Percentiles rank a stretch among this genome's conserved stretches.
These are phyloP conservation scores for Muscidifurax raptorellus DNA, from an alignment of 1,140 invertebrate species.

Conservation along the genomic window DNA sequence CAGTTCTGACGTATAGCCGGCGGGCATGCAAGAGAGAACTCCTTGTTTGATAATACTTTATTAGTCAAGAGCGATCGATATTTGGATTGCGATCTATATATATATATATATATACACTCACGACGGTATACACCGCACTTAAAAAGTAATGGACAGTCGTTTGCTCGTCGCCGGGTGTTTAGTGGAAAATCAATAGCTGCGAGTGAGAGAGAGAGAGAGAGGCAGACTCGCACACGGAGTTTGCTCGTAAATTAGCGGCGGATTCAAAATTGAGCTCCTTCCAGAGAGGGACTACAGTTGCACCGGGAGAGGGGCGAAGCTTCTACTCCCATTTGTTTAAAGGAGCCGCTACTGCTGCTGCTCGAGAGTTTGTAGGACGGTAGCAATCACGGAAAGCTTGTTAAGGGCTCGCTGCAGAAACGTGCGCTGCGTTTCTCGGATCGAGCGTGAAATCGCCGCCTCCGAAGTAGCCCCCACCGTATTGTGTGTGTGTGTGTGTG, in stretches of 20 bases:
- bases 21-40: neutral
- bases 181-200: constrained; percentile 42
- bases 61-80: constrained; percentile 15
- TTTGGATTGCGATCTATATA: neutral
- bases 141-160: constrained; percentile 37
- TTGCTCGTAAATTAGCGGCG: constrained; percentile 22
- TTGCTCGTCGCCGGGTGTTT: constrained; percentile 22
- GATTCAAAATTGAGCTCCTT: constrained; percentile 23
- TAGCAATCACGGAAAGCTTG: constrained; percentile 38
- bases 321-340: constrained; percentile 17
- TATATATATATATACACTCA: neutral
- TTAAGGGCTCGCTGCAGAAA: neutral
- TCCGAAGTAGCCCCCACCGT: neutral
- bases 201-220: too few species aligned
- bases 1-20: neutral
- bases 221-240: neutral
- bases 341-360: neutral
- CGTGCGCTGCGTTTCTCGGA: neutral
- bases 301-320: neutral
- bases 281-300: neutral
- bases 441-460: neutral
- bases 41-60: neutral
- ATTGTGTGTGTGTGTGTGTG: neutral
- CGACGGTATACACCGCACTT: neutral
- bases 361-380: neutral